Evolutionary conservation across 2,797 vertebrate species (phyloP), one percentile per base, ranked within the genome.

Genomic region (Chrysolophus pictus): DNA sequence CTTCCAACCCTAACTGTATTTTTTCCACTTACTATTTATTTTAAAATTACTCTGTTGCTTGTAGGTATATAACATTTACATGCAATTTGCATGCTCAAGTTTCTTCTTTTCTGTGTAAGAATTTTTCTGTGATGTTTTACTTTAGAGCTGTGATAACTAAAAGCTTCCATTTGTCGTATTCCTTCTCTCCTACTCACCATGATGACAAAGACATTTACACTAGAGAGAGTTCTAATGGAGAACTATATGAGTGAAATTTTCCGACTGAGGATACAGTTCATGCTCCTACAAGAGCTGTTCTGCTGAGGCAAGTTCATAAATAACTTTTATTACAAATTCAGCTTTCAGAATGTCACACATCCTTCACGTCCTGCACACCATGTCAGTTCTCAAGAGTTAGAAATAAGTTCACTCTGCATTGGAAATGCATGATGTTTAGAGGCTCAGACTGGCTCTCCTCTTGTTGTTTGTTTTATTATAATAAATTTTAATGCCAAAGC

Each of bases 241-340:
- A 82, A 16, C 14, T 8, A 0, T 49, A 63, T 35, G 28, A 53
- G 39, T 87, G 71, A 82, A 26, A 13, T 73, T 82, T 95, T 95
- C 72, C 93, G 51, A 53, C 31, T 82, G 47, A 82, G 68, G 84
- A 47, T 64, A 80, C 64, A 53, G 47, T 90, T 93, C 64, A 22
- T 62, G 33, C 19, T 88, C 73, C 84, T 60, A 41, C 37, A 88
- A 94, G 70, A 75, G 51, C 46, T 86, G 22, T 76, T 94, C 44
- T 79, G 65, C 35, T 68, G 67, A 17, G 3, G 41, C 24, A 60
- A 65, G 17, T 82, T 80, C 39, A 74, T 68, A 91, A 93, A 74
- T 87, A 91, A 77, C 29, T 93, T 91, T 69, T 91, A 87, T 87
- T 80, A 65, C 28, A 44, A 69, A 83, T 77, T 87, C 77, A 73